These are phyloP conservation scores for Philereme transversata DNA, from an alignment of 2,888 invertebrate genomes.

Conservation along the genomic window DNA sequence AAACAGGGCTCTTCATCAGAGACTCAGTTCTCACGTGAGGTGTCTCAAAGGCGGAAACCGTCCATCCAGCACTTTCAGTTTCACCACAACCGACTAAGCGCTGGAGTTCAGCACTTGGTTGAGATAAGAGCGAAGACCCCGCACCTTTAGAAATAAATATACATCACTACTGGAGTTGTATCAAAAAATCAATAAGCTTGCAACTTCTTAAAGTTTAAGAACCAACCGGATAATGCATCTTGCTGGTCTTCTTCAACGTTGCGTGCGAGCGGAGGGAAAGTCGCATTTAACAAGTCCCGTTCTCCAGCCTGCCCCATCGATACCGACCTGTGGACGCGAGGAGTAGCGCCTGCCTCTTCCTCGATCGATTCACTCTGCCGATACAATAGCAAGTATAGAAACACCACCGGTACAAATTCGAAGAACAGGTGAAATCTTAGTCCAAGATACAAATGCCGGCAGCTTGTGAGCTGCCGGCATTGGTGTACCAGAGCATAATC, in stretches of 20 bases:
- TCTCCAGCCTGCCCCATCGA: constrained; percentile 91
- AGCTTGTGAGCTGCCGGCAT: no score
- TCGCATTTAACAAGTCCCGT: constrained; percentile 66
- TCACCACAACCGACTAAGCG: constrained; percentile 86
- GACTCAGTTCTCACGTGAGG: constrained; percentile 78
- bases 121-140: constrained; percentile 92
- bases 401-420: no score
- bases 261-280: constrained; percentile 82
- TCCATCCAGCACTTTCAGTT: constrained; percentile 44
- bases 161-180: background rate
- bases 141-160: constrained; percentile 76
- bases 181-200: background rate
- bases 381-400: no score
- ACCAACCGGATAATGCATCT: constrained; percentile 78
- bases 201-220: no score
- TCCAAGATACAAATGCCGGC: no score
- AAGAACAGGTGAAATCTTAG: no score
- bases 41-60: constrained; percentile 69
- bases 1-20: constrained; percentile 91
- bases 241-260: constrained; percentile 59
- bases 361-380: no score
- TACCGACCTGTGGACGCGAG: constrained; percentile 92
- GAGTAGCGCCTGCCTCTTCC: constrained; percentile 37
- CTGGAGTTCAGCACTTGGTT: constrained; percentile 94
- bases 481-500: no score